Conservation (phyloP, 2,888 invertebrate species). For the Andrena hattorfiana region DNA sequence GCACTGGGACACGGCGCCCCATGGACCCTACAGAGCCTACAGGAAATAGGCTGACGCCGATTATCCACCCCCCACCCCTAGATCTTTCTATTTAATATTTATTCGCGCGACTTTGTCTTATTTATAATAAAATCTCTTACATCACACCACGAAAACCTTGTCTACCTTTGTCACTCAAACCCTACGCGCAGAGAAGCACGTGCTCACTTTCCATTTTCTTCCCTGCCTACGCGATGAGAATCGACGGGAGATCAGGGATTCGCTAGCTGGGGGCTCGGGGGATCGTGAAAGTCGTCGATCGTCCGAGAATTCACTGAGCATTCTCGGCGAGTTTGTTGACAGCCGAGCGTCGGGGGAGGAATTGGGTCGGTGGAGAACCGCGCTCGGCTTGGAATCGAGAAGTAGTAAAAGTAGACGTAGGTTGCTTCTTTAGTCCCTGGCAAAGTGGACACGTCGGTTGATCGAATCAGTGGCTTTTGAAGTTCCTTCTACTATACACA, state of each 20-base stretch:
- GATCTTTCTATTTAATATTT: constrained; percentile 74
- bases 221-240: constrained; percentile 37
- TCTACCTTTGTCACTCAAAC: constrained; percentile 25
- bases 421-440: neutral
- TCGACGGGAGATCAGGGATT: neutral
- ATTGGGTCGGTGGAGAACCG: constrained; percentile 8
- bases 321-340: constrained; percentile 3
- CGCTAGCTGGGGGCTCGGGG: neutral
- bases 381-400: neutral
- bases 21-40: constrained; percentile 83
- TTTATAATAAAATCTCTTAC: constrained; percentile 76
- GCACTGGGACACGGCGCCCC: constrained; percentile 83
- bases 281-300: constrained; percentile 30
- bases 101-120: constrained; percentile 69
- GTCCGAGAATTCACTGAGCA: constrained; percentile 13
- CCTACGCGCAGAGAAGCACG: neutral
- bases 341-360: neutral
- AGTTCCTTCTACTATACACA: neutral
- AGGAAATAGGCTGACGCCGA: constrained; percentile 73
- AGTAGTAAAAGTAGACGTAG: constrained; percentile 15
- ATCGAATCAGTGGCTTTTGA: neutral
- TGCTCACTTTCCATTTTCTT: constrained; percentile 46
- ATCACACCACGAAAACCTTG: constrained; percentile 61
- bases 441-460: neutral
- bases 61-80: constrained; percentile 14